Evolutionary conservation across 2,797 vertebrate genomes (phyloP), one percentile per base, ranked within the genome.

Genomic region (Taeniopygia guttata): DNA sequence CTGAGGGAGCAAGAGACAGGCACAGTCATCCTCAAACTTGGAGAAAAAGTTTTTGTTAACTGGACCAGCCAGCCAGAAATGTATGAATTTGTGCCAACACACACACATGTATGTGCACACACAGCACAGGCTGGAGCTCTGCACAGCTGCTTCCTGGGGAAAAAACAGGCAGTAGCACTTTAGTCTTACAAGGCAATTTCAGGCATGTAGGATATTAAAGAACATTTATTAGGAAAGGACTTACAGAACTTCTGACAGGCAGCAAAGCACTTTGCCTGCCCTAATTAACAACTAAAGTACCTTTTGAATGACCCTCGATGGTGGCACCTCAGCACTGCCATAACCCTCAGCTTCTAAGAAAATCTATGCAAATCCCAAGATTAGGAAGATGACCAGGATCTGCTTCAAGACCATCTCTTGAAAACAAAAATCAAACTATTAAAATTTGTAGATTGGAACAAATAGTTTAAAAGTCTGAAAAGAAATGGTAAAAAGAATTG

Each of bases 1-100:
- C 99, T 99, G 97, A 51, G 90, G 81, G 85, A 40, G 29, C 63
- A 68, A 58, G 56, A 94, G 23, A 78, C 1, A 2, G 30, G 13
- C 52, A 36, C 42, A 25, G 62, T 91, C 23, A 78, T 22, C n/a
- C 38, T 60, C 51, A 62, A 68, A 38, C 23, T 8, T 42, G 10
- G 29, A 81, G 40, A 2, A 2, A 13, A 54, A 18, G 10, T 6
- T 81, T 85, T 58, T 63, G 18, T 42, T 58, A 70, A n/a, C 11
- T 59, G 40, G 40, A 60, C 20, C 26, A 32, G 42, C 34, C 38
- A 90, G 46, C 11, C 36, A 75, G 83, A 90, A 75, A 66, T 0
- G 4, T 4, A 30, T 32, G 14, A 16, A 27, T 62, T 68, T 48
- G 36, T 62, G 75, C 32, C 45, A 46, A 66, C 7, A 34, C n/a